Conservation (phyloP, 1,140 invertebrate genomes). For the Cotesia typhae region DNA sequence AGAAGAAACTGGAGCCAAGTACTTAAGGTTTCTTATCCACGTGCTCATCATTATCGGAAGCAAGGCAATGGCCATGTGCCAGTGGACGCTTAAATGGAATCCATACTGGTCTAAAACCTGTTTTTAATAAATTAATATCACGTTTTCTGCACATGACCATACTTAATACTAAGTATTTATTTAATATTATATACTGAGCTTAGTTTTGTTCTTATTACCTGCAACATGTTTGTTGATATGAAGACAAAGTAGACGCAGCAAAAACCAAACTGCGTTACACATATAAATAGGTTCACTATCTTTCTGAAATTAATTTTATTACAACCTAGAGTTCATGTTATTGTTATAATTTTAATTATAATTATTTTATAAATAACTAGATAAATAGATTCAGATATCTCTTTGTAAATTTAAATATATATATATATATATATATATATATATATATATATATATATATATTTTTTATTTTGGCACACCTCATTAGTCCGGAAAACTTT, state of each 20-base stretch:
- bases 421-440: conserved; percentile 13
- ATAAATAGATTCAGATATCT: conserved; percentile 8
- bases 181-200: conserved; percentile 21
- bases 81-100: conserved; percentile 69
- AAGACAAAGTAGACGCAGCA: conserved; percentile 96
- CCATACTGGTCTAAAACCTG: conserved; percentile 74
- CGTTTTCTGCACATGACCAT: background rate
- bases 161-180: background rate
- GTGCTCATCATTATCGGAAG: conserved; percentile 77
- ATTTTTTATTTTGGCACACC: conserved; percentile 47
- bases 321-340: conserved; percentile 5
- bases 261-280: conserved; percentile 92
- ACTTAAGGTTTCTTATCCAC: conserved; percentile 81
- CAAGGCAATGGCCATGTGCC: conserved; percentile 77
- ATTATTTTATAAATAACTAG: background rate
- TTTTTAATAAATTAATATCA: conserved; percentile 12
- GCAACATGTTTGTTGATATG: conserved; percentile 82
- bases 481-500: conserved; percentile 70
- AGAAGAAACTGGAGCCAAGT: conserved; percentile 75
- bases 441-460: background rate
- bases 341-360: conserved; percentile 15
- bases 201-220: conserved; percentile 66
- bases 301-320: conserved; percentile 58
- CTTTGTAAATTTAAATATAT: background rate
- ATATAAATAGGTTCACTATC: conserved; percentile 81